Evolutionary conservation across 2,113 vertebrate genomes (phyloP), one percentile per base, ranked within the genome.

Genomic region (Amazona vittata): DNA sequence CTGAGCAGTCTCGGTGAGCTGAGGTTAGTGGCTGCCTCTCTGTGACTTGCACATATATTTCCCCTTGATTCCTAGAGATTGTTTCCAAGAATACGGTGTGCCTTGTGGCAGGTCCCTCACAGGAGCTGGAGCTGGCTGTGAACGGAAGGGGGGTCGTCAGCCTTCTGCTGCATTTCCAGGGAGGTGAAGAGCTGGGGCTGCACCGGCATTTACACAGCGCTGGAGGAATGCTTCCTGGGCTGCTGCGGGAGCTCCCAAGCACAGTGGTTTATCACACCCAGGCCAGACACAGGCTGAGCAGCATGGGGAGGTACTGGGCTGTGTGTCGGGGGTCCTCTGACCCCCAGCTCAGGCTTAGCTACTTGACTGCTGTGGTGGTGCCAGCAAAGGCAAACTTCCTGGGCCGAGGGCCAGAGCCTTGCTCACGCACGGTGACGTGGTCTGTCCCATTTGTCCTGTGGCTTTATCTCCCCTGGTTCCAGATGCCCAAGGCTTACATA

Each of bases 91-190:
- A 82, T 49, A 86, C 50, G 21, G 44, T 2, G 2, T 70, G 84
- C 65, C 37, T 86, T 8, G 64, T 75, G 47, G 1, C 78, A 46
- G 57, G 87, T 82, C 67, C 78, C 74, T 52, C 22, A 24, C 31
- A 74, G 89, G 89, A 86, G 81, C 67, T 62, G 80, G 90, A 76
- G 83, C 64, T 82, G 87, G 24, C 87, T 82, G 92, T 60, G 76
- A 82, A 64, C 65, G 92, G 70, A 62, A 90, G 55, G 65, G 89
- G 71, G 83, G 26, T 39, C 19, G 1, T 46, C 73, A 89, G 52
- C 22, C 60, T 63, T 46, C 60, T 77, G 86, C 91, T 86, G 43
- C 33, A 15, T 73, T 96, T 86, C 43, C 68, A 64, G 68, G 44
- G 75, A 46, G 71, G 13, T 46, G 60, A 69, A 67, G 57, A 46